Base-by-base conservation (phyloP, 2,797 vertebrate genomes). In the Enteromius afrohamiltoni region DNA sequence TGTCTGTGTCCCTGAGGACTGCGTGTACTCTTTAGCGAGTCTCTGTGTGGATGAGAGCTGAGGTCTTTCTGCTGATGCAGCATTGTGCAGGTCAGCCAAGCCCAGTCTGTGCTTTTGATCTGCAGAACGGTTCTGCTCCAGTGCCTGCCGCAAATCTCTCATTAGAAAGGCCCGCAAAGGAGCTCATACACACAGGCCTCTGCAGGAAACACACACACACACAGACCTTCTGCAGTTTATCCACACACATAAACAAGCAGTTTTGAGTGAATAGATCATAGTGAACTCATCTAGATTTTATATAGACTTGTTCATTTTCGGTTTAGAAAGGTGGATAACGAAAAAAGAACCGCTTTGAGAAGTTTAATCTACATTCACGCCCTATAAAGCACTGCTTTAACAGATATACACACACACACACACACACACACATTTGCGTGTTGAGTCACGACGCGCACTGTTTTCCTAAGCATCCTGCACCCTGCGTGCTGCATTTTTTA, bases 101-200 rank as follows among this genome's bases (percentile, higher is more conserved):
- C 78, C 75, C 64, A 84, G 31, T 62, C 40, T 77, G 60, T 49
- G 64, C 77, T 81, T 85, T 85, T 85, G 83, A 80, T 87, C 80
- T 34, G 85, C 85, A 88, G 87, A 31, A 83, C 80, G 47, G 92
- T 93, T 95, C 92, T 91, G 92, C 93, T 92, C 89, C 40, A 90
- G 86, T 92, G 92, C 86, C 83, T 90, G 83, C 90, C 88, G 91
- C 77, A 80, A 79, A 83, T 79, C 85, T 60, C n/a, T 26, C 68
- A 73, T 64, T 64, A 69, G 69, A 70, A 73, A 62, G 21, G 16
- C 8, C 83, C 9, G 77, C 68, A 79, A 58, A 45, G 40, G 53
- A 31, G 19, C 31, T 67, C 26, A 34, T n/a, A 76, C 26, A 77
- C 64, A 81, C 78, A 75, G 23, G 47, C 47, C 64, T n/a, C 40